These are phyloP conservation scores for Manis javanica DNA, from an alignment of 2,797 vertebrate genomes.

Conservation along the genomic window DNA sequence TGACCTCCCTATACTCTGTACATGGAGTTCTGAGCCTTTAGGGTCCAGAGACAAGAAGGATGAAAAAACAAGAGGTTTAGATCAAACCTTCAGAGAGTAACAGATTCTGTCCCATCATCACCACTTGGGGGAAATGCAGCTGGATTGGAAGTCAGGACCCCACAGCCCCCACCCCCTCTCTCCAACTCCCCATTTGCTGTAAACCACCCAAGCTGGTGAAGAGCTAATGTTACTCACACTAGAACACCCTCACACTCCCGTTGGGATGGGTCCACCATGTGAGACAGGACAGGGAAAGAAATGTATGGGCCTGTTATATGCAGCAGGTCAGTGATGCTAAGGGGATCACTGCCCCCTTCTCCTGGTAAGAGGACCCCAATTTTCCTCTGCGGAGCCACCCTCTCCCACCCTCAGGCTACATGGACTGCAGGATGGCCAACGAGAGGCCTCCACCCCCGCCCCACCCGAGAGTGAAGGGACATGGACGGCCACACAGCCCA, in stretches of 20 bases:
- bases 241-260: background rate
- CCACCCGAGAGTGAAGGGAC: background rate
- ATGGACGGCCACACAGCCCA: background rate
- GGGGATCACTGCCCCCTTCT: background rate
- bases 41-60: background rate
- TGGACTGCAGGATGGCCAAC: background rate
- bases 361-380: background rate
- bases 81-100: background rate
- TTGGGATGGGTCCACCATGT: rapidly evolving
- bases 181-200: background rate
- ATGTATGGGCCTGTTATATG: rapidly evolving
- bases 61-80: background rate
- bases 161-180: background rate
- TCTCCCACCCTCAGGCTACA: background rate
- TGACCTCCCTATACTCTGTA: background rate
- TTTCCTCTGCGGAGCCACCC: background rate
- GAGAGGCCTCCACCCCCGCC: background rate
- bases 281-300: background rate
- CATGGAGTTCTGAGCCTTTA: background rate
- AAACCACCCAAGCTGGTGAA: background rate
- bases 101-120: background rate
- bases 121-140: background rate
- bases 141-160: background rate
- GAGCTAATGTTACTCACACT: background rate
- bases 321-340: background rate